Base-by-base conservation (phyloP, 2,113 vertebrate species). In the Nicator chloris region DNA sequence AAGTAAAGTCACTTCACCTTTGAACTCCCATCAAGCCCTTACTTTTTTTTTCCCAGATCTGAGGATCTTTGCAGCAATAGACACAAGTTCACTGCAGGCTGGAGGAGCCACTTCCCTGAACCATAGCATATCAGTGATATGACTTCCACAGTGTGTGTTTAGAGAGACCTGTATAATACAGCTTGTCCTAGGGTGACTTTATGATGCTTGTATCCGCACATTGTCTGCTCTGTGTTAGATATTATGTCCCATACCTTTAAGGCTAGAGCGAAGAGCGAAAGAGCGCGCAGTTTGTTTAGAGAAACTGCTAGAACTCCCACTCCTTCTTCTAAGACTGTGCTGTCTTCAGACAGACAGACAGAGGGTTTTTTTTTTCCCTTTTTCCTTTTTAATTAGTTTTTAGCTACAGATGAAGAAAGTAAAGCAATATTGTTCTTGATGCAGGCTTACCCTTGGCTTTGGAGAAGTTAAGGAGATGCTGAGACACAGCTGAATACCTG, bases 81-180 rank as follows among this genome's bases (percentile, higher is more conserved):
- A n/a, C 4, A 7, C 21, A 75, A 70, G 17, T 13, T 24, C 30
- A 8, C 18, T 0, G 0, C 7, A 76, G 19, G 15, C 9, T 51
- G 11, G 1, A 66, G 49, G 19, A 76, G 12, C 4, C 4, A 4
- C 9, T 84, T 78, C 22, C 15, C 40, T 82, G 13, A 92, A 47
- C 35, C 4, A 6, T 5, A 27, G 11, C 7, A 5, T n/a, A 17
- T 4, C 3, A 50, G 27, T 11, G 19, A 10, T 22, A 7, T 27
- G n/a, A 40, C 28, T 57, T 56, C 9, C 45, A 15, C 8, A 53
- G 16, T 1, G 5, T 2, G 1, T 40, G 14, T 33, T 95, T 28
- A 66, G 27, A 16, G 26, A 59, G 11, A 59, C 5, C 42, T 70
- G 14, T 28, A 7, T 22, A 66, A 33, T 31, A 37, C 45, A 82